Evolutionary conservation across 2,113 vertebrate species (phyloP).

Genomic region (Cnemophilus loriae): DNA sequence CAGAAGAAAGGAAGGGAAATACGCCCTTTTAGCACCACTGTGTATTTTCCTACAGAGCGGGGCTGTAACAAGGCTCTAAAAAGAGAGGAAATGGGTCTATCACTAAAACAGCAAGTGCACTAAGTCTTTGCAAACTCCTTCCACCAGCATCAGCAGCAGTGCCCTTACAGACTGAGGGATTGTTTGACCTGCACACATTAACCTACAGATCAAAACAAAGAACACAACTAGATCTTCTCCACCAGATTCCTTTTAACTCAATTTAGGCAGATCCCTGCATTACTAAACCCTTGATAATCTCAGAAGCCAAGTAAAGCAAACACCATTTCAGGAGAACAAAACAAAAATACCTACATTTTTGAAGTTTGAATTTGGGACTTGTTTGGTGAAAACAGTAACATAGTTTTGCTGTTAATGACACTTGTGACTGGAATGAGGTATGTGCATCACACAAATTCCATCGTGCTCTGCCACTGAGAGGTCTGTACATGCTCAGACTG

Average conservation of each 20-base stretch:
- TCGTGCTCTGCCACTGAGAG: not conserved
- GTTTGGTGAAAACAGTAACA: not conserved
- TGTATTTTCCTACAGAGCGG: not conserved
- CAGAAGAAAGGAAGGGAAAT: not conserved
- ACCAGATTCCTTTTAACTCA: not conserved
- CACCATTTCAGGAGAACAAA: not conserved
- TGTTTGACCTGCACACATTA: not conserved
- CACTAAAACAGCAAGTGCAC: not conserved
- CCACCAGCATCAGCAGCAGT: not conserved
- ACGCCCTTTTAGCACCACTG: not conserved
- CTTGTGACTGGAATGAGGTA: not conserved
- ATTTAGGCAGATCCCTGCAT: not conserved
- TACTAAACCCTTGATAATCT: not conserved
- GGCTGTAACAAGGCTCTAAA: not conserved
- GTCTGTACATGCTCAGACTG: not conserved
- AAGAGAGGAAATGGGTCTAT: not conserved
- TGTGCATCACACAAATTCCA: not conserved
- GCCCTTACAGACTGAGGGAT: not conserved
- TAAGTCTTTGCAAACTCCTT: not conserved
- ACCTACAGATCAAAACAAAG: not conserved
- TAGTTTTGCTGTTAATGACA: not conserved
- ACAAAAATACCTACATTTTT: not conserved
- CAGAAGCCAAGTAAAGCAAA: not conserved
- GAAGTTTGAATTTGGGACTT: not conserved
- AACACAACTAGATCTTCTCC: not conserved